Evolutionary conservation across 2,797 vertebrate genomes (phyloP), one percentile per base, ranked within the genome.

Genomic region (Melanogrammus aeglefinus): DNA sequence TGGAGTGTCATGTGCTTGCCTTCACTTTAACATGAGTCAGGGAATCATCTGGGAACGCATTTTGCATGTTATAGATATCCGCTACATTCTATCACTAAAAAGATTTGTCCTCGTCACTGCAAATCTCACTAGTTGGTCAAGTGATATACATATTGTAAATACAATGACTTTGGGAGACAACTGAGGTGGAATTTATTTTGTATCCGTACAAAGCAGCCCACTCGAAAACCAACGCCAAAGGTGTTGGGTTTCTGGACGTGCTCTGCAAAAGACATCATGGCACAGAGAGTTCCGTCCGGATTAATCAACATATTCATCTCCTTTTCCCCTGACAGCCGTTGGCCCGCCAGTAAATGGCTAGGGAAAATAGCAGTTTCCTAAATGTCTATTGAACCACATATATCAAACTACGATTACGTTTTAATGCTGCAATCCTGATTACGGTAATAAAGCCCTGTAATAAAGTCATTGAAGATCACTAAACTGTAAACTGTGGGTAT

Each of bases 191-290:
- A 51, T 44, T 10, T 75, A 24, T 69, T 63, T 76, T 75, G 79
- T 73, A 74, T 79, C 76, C 81, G 38, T 75, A 73, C 6, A 75
- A 77, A 76, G 70, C 77, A 75, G 77, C 77, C 73, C 78, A 72
- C 75, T 86, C 76, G 76, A 78, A 78, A 84, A 74, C 83, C 85
- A 91, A 87, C 84, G 82, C 12, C 77, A 85, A 79, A 85, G 74
- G 84, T 76, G 80, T 89, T 85, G 78, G 69, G 81, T 92, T 92
- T 91, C 89, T 83, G 80, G 75, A 82, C 16, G 6, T 76, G 79
- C 80, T 91, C 92, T 92, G 92, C 81, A 92, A 79, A 93, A 91
- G 82, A 72, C 85, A 92, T 93, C 83, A 82, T 1, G 38, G 78
- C 75, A 74, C 66, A 81, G 74, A 74, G 44, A 76, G 76, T 82